A percentile compares a stretch with the other conserved stretches of the same genome.
Evolutionary conservation across 2,888 invertebrate species (phyloP).

Genomic region (Lissocephala sabroskyi): DNA sequence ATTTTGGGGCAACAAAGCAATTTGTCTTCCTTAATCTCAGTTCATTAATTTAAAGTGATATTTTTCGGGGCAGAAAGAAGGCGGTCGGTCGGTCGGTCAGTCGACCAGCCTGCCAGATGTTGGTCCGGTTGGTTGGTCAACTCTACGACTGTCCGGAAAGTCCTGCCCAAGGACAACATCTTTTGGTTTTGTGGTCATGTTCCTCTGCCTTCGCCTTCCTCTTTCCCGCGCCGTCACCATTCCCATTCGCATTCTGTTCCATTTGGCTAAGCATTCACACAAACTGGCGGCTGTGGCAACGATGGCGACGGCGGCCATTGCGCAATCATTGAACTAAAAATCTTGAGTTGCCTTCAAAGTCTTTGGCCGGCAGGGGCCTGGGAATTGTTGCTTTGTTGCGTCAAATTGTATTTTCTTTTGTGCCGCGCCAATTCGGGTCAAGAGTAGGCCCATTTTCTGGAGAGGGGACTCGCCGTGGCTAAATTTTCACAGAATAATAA

Average conservation of each 20-base stretch:
- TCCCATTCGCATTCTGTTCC: conserved; percentile 27
- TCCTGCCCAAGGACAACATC: conserved; percentile 27
- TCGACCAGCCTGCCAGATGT: neutral
- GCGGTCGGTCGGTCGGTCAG: neutral
- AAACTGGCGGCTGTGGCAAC: conserved; percentile 19
- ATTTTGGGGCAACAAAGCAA: conserved; percentile 33
- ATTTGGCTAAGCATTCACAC: conserved; percentile 50
- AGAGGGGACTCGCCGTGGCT: conserved; percentile 12
- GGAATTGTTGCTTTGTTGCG: neutral
- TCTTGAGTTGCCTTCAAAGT: neutral
- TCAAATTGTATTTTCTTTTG: neutral
- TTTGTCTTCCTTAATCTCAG: conserved; percentile 65
- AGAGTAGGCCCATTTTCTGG: conserved; percentile 22
- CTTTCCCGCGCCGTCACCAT: neutral
- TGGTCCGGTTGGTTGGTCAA: conserved; percentile 8
- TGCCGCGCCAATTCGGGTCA: conserved; percentile 44
- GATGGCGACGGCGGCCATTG: too few relatives aligned
- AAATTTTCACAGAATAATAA: conserved; percentile 47
- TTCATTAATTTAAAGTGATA: conserved; percentile 65
- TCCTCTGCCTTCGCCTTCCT: too few relatives aligned
- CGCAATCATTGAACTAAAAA: conserved; percentile 6
- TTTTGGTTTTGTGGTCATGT: conserved; percentile 25
- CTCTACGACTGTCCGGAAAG: conserved; percentile 2
- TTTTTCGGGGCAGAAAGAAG: conserved; percentile 17
- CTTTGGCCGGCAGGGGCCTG: neutral